These are phyloP conservation scores for Amiota mariae DNA, from an alignment of 2,888 invertebrate species.

Conservation along the genomic window DNA sequence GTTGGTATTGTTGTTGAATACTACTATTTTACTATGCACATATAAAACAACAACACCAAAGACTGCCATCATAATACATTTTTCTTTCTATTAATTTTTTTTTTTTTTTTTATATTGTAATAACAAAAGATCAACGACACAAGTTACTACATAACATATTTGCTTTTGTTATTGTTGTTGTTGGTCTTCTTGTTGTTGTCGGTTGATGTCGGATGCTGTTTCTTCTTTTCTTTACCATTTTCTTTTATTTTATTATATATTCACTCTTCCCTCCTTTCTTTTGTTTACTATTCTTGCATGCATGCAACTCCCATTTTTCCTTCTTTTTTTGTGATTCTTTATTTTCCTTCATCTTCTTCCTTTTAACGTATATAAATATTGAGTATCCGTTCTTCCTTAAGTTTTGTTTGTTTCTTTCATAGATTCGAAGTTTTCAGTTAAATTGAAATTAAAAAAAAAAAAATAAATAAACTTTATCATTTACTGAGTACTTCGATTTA, in stretches of 20 bases:
- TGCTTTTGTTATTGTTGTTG: constrained; percentile 13
- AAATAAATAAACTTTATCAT: too few relatives aligned
- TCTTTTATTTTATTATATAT: background rate
- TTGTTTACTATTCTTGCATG: too few relatives aligned
- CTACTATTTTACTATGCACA: background rate
- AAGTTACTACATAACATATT: constrained; percentile 27
- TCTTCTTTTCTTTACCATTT: background rate
- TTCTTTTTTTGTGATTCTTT: too few relatives aligned
- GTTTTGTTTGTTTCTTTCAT: too few relatives aligned
- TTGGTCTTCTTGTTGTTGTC: background rate
- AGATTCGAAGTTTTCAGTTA: too few relatives aligned
- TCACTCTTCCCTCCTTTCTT: background rate
- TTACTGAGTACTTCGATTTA: too few relatives aligned
- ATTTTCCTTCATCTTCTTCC: too few relatives aligned
- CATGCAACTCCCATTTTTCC: too few relatives aligned
- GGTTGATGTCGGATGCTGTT: background rate
- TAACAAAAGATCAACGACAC: constrained; percentile 31
- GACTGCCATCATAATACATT: background rate
- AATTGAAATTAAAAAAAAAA: too few relatives aligned
- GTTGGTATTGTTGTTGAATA: background rate
- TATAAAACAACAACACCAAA: background rate
- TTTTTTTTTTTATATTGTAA: background rate
- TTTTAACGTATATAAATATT: too few relatives aligned
- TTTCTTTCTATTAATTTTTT: constrained; percentile 8
- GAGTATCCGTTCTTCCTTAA: too few relatives aligned